A percentile compares a stretch with the other conserved stretches of the same genome.
Conservation (phyloP, 2,888 invertebrate genomes). For the Matsumyia berberina region DNA sequence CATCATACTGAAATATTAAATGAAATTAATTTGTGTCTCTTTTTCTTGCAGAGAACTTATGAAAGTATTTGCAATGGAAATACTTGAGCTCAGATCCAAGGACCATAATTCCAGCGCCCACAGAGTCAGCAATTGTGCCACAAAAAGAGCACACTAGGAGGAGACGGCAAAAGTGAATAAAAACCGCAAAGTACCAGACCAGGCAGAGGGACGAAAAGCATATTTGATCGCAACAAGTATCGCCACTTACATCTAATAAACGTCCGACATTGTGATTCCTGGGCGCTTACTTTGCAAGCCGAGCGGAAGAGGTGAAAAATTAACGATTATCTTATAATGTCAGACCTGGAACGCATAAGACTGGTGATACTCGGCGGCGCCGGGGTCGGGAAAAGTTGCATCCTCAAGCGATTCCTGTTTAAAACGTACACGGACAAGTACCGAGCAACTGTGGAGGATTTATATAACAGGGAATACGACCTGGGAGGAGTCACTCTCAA, state of each 20-base stretch:
- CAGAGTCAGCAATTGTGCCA: slow-evolving; percentile 11
- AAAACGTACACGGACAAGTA: slow-evolving; percentile 93
- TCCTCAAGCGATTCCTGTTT: slow-evolving; percentile 91
- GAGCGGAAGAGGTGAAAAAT: slow-evolving; percentile 26
- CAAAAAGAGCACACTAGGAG: slow-evolving; percentile 37
- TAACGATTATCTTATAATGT: slow-evolving; percentile 84
- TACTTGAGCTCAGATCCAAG: slow-evolving; percentile 16
- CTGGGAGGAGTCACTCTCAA: slow-evolving; percentile 91
- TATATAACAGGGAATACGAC: slow-evolving; percentile 93
- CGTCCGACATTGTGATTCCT: slow-evolving; percentile 48
- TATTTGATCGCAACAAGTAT: slow-evolving; percentile 27
- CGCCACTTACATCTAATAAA: slow-evolving; percentile 36
- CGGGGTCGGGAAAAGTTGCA: slow-evolving; percentile 93
- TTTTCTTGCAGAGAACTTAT: slow-evolving; percentile 12
- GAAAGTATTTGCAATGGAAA: slow-evolving; percentile 48
- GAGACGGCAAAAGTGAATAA: neutral
- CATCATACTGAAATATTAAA: neutral
- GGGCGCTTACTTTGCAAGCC: slow-evolving; percentile 23
- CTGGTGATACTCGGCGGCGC: slow-evolving; percentile 93
- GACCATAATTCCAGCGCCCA: slow-evolving; percentile 21
- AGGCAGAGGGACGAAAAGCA: slow-evolving; percentile 1
- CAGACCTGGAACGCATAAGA: slow-evolving; percentile 91
- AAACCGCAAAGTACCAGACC: too few species aligned
- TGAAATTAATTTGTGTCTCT: slow-evolving; percentile 7
- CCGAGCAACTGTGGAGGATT: slow-evolving; percentile 94